A percentile compares a stretch with the other conserved stretches of the same genome.
Evolutionary conservation across 2,888 invertebrate species (phyloP).

Genomic region (Hirtodrosophila trivittata): DNA sequence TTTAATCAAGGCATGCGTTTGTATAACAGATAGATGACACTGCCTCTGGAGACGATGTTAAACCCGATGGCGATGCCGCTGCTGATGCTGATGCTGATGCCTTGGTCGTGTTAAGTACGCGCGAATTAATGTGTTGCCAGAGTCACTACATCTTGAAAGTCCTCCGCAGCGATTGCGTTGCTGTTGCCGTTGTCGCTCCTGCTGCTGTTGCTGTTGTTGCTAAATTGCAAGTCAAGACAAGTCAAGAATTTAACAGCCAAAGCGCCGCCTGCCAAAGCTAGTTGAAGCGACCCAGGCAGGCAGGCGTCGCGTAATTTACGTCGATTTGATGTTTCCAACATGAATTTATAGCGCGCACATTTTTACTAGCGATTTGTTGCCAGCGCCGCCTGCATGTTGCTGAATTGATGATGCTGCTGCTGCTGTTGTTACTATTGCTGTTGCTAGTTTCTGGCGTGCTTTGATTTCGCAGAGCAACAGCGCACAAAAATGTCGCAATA

Average conservation of each 20-base stretch:
- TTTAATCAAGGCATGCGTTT: constrained; percentile 71
- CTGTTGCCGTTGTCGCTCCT: constrained; percentile 33
- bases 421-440: constrained; percentile 17
- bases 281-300: constrained; percentile 49
- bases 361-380: constrained; percentile 72
- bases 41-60: constrained; percentile 20
- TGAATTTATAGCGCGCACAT: constrained; percentile 77
- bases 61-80: constrained; percentile 8
- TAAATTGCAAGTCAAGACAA: constrained; percentile 58
- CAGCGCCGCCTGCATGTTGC: constrained; percentile 60
- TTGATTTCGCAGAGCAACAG: constrained; percentile 71
- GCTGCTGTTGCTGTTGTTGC: constrained; percentile 22
- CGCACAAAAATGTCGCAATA: constrained; percentile 75
- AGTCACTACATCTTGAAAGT: constrained; percentile 73
- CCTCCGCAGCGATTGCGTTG: constrained; percentile 45
- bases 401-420: constrained; percentile 60
- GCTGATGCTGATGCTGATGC: constrained; percentile 16
- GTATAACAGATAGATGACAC: constrained; percentile 71
- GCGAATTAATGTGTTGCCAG: constrained; percentile 75
- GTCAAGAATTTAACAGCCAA: constrained; percentile 77
- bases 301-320: constrained; percentile 74
- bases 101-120: constrained; percentile 73
- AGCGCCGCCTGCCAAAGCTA: constrained; percentile 64
- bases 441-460: constrained; percentile 50
- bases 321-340: constrained; percentile 78